A percentile compares a stretch with the other conserved stretches of the same genome.
These are phyloP conservation scores for Morone chrysops DNA, from an alignment of 2,113 vertebrate species.

Conservation along the genomic window DNA sequence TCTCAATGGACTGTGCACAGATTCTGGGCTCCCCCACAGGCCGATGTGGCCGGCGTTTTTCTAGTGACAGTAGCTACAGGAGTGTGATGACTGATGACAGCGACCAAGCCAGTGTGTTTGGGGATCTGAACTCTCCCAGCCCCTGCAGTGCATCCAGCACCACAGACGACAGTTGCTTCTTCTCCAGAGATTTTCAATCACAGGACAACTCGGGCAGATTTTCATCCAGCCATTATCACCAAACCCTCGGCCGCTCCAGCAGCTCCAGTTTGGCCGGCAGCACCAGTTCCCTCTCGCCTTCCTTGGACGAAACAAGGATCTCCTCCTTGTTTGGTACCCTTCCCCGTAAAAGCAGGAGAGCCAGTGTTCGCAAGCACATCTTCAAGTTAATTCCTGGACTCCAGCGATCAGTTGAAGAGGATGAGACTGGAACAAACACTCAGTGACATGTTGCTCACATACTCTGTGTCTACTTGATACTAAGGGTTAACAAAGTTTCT, in stretches of 20 bases:
- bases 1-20: slow-evolving; percentile 73
- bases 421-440: slow-evolving; percentile 77
- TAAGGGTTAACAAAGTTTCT: background rate
- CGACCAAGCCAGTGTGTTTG: slow-evolving; percentile 85
- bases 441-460: slow-evolving; percentile 31
- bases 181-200: slow-evolving; percentile 69
- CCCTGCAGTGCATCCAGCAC: slow-evolving; percentile 84
- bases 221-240: slow-evolving; percentile 76
- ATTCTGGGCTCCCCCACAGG: slow-evolving; percentile 34
- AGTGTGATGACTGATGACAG: slow-evolving; percentile 89
- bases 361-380: slow-evolving; percentile 89
- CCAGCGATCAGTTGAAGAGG: slow-evolving; percentile 91
- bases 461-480: background rate
- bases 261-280: slow-evolving; percentile 89
- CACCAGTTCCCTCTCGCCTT: slow-evolving; percentile 86
- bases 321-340: slow-evolving; percentile 90
- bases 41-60: slow-evolving; percentile 79
- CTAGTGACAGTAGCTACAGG: slow-evolving; percentile 91
- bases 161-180: slow-evolving; percentile 85
- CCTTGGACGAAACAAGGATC: slow-evolving; percentile 82
- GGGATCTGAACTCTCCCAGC: slow-evolving; percentile 81
- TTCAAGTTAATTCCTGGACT: slow-evolving; percentile 93
- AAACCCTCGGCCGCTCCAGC: slow-evolving; percentile 75
- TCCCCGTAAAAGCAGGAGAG: slow-evolving; percentile 86
- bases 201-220: slow-evolving; percentile 23